phyloP scores from a whole-genome alignment of 2,797 vertebrate genomes.

The Poeciliopsis gracilis region DNA sequence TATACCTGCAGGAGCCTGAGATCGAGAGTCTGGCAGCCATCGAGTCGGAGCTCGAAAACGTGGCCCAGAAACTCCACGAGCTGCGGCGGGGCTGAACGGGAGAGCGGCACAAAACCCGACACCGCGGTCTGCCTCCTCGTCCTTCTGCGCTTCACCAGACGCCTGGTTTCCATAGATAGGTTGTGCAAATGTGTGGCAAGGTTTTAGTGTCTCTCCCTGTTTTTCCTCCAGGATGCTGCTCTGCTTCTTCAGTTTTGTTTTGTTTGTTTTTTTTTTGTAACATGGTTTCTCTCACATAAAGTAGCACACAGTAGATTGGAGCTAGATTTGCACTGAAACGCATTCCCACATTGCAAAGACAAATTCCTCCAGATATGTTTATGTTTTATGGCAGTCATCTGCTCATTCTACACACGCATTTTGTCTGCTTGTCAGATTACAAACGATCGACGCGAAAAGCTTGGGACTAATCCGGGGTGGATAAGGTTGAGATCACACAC shows the following conservation, averaged over 20 bases:
- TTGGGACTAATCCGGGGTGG: constrained; percentile 50
- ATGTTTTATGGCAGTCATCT: constrained; percentile 54
- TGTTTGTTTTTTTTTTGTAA: neutral
- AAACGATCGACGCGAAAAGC: constrained; percentile 41
- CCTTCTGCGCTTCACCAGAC: constrained; percentile 66
- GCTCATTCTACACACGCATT: constrained; percentile 53
- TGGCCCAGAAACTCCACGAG: constrained; percentile 90
- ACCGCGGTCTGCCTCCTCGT: constrained; percentile 46
- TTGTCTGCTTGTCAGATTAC: constrained; percentile 47
- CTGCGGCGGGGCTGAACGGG: constrained; percentile 80
- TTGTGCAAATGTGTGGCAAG: constrained; percentile 60
- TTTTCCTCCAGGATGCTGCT: constrained; percentile 39
- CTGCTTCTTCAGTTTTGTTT: constrained; percentile 31
- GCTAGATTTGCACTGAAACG: constrained; percentile 33
- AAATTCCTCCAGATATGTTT: constrained; percentile 23
- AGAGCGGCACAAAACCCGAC: constrained; percentile 28
- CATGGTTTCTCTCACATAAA: constrained; percentile 38
- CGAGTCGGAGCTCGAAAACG: constrained; percentile 92
- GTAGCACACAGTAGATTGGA: constrained; percentile 44
- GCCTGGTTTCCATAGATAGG: constrained; percentile 61
- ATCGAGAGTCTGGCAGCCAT: constrained; percentile 93
- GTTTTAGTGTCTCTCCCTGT: constrained; percentile 49
- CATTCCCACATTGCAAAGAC: constrained; percentile 15
- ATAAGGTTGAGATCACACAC: constrained; percentile 40
- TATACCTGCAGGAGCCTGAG: constrained; percentile 81